phyloP scores from a whole-genome alignment of 2,113 vertebrate genomes.

The Neopipo cinnamomea region DNA sequence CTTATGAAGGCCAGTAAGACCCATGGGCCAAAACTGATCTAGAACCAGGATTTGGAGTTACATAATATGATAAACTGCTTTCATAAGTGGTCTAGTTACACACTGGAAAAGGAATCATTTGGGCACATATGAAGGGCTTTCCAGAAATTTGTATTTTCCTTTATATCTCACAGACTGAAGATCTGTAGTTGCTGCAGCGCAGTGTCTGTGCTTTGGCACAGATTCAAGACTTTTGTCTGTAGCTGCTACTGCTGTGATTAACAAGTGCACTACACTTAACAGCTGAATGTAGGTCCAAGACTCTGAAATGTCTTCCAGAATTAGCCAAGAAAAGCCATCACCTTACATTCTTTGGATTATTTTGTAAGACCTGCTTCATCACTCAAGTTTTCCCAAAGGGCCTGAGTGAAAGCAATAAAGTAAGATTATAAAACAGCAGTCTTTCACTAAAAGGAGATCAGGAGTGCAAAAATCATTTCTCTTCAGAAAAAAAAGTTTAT shows the following conservation, averaged over 20 bases:
- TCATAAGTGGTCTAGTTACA: background rate
- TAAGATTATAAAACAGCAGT: background rate
- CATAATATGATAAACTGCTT: background rate
- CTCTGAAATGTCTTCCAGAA: background rate
- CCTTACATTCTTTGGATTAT: background rate
- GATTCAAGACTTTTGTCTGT: background rate
- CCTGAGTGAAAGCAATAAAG: background rate
- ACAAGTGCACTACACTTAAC: background rate
- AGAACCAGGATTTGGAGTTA: background rate
- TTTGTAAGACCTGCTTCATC: background rate
- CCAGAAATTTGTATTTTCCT: background rate
- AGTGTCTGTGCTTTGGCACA: background rate
- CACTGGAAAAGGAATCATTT: background rate
- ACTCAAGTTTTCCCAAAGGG: background rate
- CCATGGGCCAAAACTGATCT: background rate
- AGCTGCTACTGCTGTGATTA: background rate
- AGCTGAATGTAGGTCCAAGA: background rate
- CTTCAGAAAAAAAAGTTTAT: background rate
- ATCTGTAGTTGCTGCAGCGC: background rate
- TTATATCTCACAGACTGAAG: background rate
- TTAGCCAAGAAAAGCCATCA: background rate
- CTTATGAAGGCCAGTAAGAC: background rate
- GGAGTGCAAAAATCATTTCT: background rate
- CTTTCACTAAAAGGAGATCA: background rate
- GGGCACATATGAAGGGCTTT: background rate